Base-by-base conservation (phyloP, 2,797 vertebrate species). In the Peromyscus aztecus region DNA sequence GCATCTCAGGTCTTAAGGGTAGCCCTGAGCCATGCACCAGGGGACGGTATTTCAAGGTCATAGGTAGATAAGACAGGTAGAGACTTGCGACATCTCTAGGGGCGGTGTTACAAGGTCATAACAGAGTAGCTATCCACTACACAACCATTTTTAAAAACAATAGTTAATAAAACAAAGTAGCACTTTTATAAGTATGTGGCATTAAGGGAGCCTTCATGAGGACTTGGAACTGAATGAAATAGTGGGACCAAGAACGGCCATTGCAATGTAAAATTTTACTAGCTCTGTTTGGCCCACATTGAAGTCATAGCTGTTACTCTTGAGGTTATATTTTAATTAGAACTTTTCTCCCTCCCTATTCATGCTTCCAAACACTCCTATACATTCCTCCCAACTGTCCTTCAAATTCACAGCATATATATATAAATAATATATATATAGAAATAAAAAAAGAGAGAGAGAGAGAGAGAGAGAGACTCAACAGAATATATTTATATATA, bases 201-300 rank as follows among this genome's bases (percentile, higher is more conserved):
- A 49, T 94, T 82, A 59, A 73, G 3, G 61, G 90, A 96, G 92
- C 69, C 52, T 97, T 71, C 27, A 52, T 43, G n/a, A 21, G 55
- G 37, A 19, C 19, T 63, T 27, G 61, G 59, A 77, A 77, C 24
- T 71, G 3, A 8, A 27, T 81, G 9, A 37, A 85, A 57, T 76
- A 71, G 85, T n/a, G 6, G 17, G 34, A 43, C 27, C 31, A 29
- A 59, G 23, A 16, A 34, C 29, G 34, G 2, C n/a, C 4, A 37
- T 49, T 83, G 3, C 5, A 71, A 19, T 59, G 46, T 5, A 71
- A 83, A 59, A 27, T 27, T 24, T n/a, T n/a, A 1, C 19, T 49
- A 49, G 31, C 46, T 14, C 29, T 83, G 1, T 49, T 61, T 73
- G 55, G 13, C 29, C 31, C 1, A 61, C 21, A 59, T 14, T 65